Conservation (phyloP, 30 jellyfish, hydroid and myxozoan species). For the Hydra vulgaris region DNA sequence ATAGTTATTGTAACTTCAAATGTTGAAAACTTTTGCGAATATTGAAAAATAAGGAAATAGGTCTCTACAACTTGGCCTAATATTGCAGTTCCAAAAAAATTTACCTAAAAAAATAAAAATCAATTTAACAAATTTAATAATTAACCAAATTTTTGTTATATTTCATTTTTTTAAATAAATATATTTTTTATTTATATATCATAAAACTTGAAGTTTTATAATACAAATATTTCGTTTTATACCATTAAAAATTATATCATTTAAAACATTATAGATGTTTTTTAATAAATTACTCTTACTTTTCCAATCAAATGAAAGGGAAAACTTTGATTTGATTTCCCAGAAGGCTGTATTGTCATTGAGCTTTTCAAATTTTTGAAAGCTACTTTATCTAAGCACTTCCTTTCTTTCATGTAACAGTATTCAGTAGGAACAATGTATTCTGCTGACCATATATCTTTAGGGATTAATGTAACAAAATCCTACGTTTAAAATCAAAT, state of each 20-base stretch:
- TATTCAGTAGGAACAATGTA: constrained; percentile 30
- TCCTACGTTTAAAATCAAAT: constrained; percentile 30
- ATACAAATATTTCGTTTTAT: too few species aligned
- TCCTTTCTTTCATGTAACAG: constrained; percentile 28
- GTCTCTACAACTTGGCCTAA: neutral
- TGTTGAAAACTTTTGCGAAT: neutral
- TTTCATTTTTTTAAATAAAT: too few species aligned
- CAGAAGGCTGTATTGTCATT: constrained; percentile 25
- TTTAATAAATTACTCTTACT: too few species aligned
- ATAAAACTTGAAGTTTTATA: too few species aligned
- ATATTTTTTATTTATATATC: too few species aligned
- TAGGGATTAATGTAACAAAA: constrained; percentile 37
- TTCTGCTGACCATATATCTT: constrained; percentile 37
- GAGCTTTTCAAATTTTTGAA: constrained; percentile 33
- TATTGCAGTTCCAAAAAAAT: neutral
- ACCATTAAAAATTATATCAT: too few species aligned
- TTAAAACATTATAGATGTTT: too few species aligned
- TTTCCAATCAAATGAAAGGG: neutral
- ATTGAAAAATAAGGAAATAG: neutral
- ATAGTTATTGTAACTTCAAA: neutral
- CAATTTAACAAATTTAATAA: neutral
- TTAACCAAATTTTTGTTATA: neutral
- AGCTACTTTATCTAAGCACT: constrained; percentile 31
- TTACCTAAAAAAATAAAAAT: neutral
- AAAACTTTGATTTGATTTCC: too few species aligned